These are phyloP conservation scores for Brachyopa scutellaris DNA, from an alignment of 2,888 invertebrate genomes.

Conservation along the genomic window DNA sequence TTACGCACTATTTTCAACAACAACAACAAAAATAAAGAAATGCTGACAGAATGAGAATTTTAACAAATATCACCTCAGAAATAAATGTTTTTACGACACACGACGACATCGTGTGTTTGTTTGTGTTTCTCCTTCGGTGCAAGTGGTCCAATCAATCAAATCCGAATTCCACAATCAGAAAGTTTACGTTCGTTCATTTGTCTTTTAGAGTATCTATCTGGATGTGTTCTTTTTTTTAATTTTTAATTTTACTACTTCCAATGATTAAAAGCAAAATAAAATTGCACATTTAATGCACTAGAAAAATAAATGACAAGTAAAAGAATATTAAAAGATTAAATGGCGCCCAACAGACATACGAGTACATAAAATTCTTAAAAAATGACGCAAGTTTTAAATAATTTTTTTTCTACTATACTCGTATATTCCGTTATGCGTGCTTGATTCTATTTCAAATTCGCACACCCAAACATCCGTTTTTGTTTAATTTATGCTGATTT, in stretches of 20 bases:
- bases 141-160: slow-evolving; percentile 72
- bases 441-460: slow-evolving; percentile 20
- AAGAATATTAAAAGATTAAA: slow-evolving; percentile 21
- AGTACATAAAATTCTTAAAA: background rate
- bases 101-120: slow-evolving; percentile 4
- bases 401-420: background rate
- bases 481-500: slow-evolving; percentile 44
- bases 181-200: slow-evolving; percentile 55
- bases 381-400: slow-evolving; percentile 39
- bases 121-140: slow-evolving; percentile 35
- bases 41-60: slow-evolving; percentile 53
- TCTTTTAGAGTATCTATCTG: slow-evolving; percentile 27
- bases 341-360: slow-evolving; percentile 62
- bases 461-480: slow-evolving; percentile 20
- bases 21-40: slow-evolving; percentile 22
- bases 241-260: slow-evolving; percentile 32
- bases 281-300: slow-evolving; percentile 12
- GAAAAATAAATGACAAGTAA: background rate
- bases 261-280: slow-evolving; percentile 25
- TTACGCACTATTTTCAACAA: slow-evolving; percentile 41
- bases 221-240: too few species aligned
- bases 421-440: background rate
- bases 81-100: slow-evolving; percentile 55
- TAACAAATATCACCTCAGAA: slow-evolving; percentile 69
- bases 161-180: slow-evolving; percentile 64